phyloP scores from a whole-genome alignment of 2,797 vertebrate species.

The Echiichthys vipera region DNA sequence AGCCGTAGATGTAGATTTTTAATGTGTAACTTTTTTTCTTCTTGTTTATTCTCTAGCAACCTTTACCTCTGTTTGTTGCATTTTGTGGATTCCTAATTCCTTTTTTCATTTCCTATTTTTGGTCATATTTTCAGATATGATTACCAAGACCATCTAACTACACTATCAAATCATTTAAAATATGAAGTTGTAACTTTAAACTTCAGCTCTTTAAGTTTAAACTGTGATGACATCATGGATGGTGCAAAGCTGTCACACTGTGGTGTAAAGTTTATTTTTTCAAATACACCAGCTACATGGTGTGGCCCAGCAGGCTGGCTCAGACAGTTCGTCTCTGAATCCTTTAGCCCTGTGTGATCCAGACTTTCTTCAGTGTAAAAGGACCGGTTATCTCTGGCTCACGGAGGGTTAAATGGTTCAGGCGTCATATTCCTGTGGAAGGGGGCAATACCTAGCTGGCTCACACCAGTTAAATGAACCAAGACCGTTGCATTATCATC shows the following conservation, averaged over 20 bases:
- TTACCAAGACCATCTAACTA: slow-evolving; percentile 15
- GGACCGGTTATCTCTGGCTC: not conserved
- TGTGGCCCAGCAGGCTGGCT: not conserved
- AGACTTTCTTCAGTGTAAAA: not conserved
- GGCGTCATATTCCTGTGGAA: slow-evolving; percentile 6
- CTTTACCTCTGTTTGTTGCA: slow-evolving; percentile 17
- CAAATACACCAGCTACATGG: slow-evolving; percentile 9
- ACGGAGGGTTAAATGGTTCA: slow-evolving; percentile 3
- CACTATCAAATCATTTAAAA: not conserved
- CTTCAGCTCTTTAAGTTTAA: slow-evolving; percentile 33
- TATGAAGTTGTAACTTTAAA: slow-evolving; percentile 19
- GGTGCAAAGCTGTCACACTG: not conserved
- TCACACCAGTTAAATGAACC: not conserved
- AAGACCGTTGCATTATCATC: not conserved
- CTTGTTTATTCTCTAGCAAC: slow-evolving; percentile 4
- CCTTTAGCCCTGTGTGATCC: slow-evolving; percentile 23
- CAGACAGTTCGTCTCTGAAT: no score
- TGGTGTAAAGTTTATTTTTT: not conserved
- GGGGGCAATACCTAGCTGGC: not conserved
- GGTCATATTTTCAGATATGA: slow-evolving; percentile 10
- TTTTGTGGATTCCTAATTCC: slow-evolving; percentile 21
- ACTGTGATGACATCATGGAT: slow-evolving; percentile 48
- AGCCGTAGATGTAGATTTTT: slow-evolving; percentile 52
- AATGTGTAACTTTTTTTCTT: slow-evolving; percentile 25
- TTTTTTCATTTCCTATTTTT: not conserved